Evolutionary conservation across 2,113 vertebrate genomes (phyloP), one percentile per base, ranked within the genome.

Genomic region (Dasypus novemcinctus): DNA sequence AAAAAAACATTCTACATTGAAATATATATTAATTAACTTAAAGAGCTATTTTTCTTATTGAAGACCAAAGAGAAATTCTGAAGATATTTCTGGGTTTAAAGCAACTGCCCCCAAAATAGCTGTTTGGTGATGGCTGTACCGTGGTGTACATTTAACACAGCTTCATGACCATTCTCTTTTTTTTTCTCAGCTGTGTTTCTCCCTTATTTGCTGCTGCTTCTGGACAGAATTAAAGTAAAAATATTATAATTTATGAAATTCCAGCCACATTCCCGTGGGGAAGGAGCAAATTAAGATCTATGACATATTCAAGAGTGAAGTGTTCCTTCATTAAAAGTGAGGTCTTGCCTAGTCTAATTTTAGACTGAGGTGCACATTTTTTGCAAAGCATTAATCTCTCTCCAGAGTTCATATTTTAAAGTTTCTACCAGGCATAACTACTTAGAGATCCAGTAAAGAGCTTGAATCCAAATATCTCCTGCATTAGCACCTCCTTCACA

Each of bases 231-330:
- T 52, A 94, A 89, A 89, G 54, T 71, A 66, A 94, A 87, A 54
- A 43, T 84, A 52, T 89, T 84, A 52, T n/a, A 75, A 63, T 61
- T 97, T 52, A 95, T 82, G 29, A 89, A 95, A 90, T 88, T 80
- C 27, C 33, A 69, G 25, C 78, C 76, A 81, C 49, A 75, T 93
- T 95, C 15, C 23, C 36, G 81, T 92, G 46, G 15, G 43, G 43
- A 91, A 41, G 68, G 46, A 93, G 13, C 21, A 89, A 93, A 59
- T 89, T 81, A 83, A 95, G 75, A 59, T 83, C 71, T 87, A 69
- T 87, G 38, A 95, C 33, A 54, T 20, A 23, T 96, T 95, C 31
- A 41, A 46, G 29, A 63, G 57, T 36, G 18, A 95, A 91, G 36
- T 66, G 0, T n/a, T 68, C 69, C 68, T 79, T 95, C 68, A 83